These are phyloP conservation scores for Pristis pectinata DNA, from an alignment of 2,797 vertebrate species.

Conservation along the genomic window DNA sequence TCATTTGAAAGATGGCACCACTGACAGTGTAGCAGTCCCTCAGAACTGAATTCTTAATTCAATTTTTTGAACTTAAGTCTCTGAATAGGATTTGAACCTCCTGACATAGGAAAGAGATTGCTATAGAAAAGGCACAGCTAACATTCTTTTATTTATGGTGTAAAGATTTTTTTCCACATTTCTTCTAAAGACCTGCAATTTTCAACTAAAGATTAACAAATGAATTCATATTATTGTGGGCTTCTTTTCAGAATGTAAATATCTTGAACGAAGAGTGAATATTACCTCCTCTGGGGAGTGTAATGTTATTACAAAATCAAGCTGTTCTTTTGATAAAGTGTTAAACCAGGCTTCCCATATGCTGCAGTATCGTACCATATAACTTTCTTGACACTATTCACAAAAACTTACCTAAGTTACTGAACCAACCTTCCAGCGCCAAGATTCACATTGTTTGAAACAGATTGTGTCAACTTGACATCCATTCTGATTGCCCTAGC, in stretches of 20 bases:
- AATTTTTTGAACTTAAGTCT: too few relatives aligned
- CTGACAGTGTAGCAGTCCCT: too few relatives aligned
- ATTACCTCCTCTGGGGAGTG: neutral
- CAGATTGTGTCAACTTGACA: neutral
- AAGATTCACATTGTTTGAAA: neutral
- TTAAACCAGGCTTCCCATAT: neutral
- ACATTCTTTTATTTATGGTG: too few relatives aligned
- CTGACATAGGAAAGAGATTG: too few relatives aligned
- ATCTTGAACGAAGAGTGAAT: conserved; percentile 5
- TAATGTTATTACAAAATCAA: conserved; percentile 12
- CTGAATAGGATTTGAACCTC: too few relatives aligned
- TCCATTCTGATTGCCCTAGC: too few relatives aligned
- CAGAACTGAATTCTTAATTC: too few relatives aligned
- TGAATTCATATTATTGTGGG: neutral
- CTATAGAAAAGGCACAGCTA: too few relatives aligned
- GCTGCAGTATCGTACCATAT: neutral
- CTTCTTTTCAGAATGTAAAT: neutral
- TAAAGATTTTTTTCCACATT: neutral
- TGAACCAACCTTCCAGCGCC: neutral
- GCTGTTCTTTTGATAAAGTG: neutral
- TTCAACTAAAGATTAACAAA: neutral
- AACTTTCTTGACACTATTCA: neutral
- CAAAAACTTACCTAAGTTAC: neutral
- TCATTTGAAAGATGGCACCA: too few relatives aligned
- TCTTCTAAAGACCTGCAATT: neutral